Percentiles rank a stretch among this genome's conserved stretches.
Evolutionary conservation across 2,113 vertebrate species (phyloP).

Genomic region (Corvus moneduloides): DNA sequence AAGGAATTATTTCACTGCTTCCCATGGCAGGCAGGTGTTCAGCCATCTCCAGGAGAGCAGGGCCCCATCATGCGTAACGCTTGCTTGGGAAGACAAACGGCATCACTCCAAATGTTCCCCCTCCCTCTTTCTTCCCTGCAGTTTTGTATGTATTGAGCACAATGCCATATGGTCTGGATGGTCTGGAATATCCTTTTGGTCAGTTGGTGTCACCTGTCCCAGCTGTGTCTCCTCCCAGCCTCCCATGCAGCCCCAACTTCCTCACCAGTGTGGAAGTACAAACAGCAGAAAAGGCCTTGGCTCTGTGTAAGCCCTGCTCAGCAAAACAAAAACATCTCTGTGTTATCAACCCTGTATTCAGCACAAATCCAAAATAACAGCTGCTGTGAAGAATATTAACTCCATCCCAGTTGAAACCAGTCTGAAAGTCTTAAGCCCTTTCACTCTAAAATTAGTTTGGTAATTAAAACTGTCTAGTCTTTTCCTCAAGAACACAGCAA

Average conservation of each 20-base stretch:
- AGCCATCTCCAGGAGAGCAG: neutral
- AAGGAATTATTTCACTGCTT: neutral
- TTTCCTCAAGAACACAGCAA: neutral
- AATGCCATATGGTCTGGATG: neutral
- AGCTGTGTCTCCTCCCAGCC: neutral
- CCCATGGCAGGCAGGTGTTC: neutral
- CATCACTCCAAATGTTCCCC: too few relatives aligned
- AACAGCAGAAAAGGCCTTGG: neutral
- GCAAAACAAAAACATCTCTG: neutral
- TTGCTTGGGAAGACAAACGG: accelerated
- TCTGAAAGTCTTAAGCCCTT: neutral
- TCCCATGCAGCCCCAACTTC: accelerated
- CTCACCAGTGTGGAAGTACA: accelerated
- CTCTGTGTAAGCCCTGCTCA: neutral
- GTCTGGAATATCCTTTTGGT: neutral
- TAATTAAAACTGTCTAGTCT: neutral
- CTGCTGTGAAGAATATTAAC: neutral
- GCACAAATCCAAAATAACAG: neutral
- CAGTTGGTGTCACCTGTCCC: neutral
- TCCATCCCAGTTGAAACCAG: neutral
- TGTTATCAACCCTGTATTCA: neutral
- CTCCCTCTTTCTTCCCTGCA: neutral
- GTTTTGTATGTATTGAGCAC: neutral
- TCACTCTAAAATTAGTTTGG: neutral
- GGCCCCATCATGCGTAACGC: accelerated